These are phyloP conservation scores for Siphamia tubifer DNA, from an alignment of 2,113 vertebrate genomes.

Conservation along the genomic window DNA sequence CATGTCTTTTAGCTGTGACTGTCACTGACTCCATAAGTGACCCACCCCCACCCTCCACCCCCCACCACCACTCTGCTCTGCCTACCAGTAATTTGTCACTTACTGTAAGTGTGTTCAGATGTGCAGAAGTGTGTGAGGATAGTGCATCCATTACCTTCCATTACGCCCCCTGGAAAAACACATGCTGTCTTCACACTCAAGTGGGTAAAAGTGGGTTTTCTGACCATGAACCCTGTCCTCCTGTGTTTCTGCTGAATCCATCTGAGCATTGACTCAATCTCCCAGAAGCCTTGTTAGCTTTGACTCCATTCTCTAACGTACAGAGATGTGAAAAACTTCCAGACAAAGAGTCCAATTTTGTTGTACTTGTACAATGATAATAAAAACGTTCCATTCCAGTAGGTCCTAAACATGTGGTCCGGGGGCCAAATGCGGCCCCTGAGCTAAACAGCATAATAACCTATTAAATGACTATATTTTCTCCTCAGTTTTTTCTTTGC, in stretches of 20 bases:
- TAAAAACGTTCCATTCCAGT: no score
- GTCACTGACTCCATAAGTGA: constrained; percentile 12
- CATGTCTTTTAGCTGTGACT: background rate
- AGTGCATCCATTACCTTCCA: constrained; percentile 37
- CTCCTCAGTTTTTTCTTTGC: no score
- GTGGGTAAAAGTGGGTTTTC: constrained; percentile 3
- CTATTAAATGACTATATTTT: no score
- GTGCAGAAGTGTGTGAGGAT: background rate
- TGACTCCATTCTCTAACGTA: background rate
- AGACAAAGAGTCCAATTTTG: no score
- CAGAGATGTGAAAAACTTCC: no score
- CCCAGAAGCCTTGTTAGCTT: background rate
- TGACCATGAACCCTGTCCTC: background rate
- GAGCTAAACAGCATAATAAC: no score
- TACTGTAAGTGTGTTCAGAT: constrained; percentile 14
- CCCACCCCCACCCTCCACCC: background rate
- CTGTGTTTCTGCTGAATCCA: constrained; percentile 8
- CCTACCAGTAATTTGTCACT: constrained; percentile 4
- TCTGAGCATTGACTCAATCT: background rate
- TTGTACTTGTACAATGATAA: no score
- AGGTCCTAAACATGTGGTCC: no score
- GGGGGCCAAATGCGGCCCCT: no score
- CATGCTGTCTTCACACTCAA: constrained; percentile 3
- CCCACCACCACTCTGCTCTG: background rate
- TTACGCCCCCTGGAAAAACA: constrained; percentile 16